A percentile compares a stretch with the other conserved stretches of the same genome.
Conservation (phyloP, 2,888 invertebrate genomes). For the Protodeltote pygarga region DNA sequence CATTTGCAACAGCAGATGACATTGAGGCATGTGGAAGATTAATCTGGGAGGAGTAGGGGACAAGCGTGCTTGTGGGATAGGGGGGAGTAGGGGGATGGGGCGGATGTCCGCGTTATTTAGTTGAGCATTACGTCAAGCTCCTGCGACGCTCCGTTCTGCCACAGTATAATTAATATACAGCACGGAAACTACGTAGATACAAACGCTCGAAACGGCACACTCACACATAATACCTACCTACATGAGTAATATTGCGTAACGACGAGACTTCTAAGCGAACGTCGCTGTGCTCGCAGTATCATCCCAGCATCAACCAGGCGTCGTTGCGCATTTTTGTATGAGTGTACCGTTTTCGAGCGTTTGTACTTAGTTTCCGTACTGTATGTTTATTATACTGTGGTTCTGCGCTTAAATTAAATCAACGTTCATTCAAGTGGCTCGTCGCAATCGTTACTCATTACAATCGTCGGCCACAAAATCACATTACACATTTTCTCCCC, state of each 20-base stretch:
- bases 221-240: no score
- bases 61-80: constrained; percentile 27
- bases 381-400: no score
- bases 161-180: no score
- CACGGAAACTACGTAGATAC: no score
- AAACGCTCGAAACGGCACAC: no score
- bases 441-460: constrained; percentile 62
- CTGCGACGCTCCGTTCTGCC: constrained; percentile 54
- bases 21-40: constrained; percentile 79
- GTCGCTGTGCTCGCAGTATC: no score
- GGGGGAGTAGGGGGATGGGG: constrained; percentile 31
- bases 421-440: constrained; percentile 67
- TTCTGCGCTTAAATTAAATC: constrained; percentile 74
- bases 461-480: constrained; percentile 48
- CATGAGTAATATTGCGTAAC: no score
- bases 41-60: constrained; percentile 63
- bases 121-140: constrained; percentile 74
- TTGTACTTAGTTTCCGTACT: no score
- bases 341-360: no score
- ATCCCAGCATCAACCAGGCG: no score
- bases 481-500: constrained; percentile 41
- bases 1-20: constrained; percentile 77
- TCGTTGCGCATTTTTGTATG: no score
- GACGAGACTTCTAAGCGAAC: no score
- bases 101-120: constrained; percentile 73